Percentiles rank a stretch among this genome's conserved stretches.
Conservation (phyloP, 92 coral and sea anemone genomes). For the Paramuricea clavata region DNA sequence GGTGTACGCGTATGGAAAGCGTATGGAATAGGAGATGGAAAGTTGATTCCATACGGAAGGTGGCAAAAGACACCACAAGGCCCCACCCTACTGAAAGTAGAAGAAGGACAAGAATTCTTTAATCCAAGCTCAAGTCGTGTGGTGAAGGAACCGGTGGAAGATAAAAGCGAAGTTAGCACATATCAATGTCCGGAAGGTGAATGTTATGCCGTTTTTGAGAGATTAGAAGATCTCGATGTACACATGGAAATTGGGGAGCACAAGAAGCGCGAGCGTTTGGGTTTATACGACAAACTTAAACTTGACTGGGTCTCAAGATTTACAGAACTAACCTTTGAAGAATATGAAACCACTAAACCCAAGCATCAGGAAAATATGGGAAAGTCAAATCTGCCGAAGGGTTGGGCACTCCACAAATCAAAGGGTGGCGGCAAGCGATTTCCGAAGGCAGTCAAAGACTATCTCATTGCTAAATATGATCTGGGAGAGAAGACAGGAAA, state of each 20-base stretch:
- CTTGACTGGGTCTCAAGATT: slow-evolving; percentile 69
- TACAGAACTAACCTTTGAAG: not conserved
- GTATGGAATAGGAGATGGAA: slow-evolving; percentile 75
- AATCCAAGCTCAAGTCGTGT: not conserved
- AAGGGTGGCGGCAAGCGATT: slow-evolving; percentile 57
- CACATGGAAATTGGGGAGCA: slow-evolving; percentile 78
- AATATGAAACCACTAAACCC: not conserved
- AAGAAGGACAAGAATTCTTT: slow-evolving; percentile 39
- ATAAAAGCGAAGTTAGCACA: not conserved
- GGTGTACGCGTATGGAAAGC: slow-evolving; percentile 78
- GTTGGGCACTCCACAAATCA: slow-evolving; percentile 72
- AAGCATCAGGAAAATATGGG: not conserved
- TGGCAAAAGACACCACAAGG: slow-evolving; percentile 65
- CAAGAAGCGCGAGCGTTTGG: slow-evolving; percentile 3
- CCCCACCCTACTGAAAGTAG: slow-evolving; percentile 40
- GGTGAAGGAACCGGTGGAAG: not conserved
- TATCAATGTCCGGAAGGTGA: slow-evolving; percentile 57
- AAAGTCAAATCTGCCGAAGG: slow-evolving; percentile 54
- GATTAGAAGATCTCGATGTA: slow-evolving; percentile 70
- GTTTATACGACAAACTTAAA: slow-evolving; percentile 72
- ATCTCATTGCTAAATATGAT: slow-evolving; percentile 62
- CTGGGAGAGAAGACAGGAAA: slow-evolving; percentile 64
- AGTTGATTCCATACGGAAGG: slow-evolving; percentile 59
- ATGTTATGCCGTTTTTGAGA: slow-evolving; percentile 69
- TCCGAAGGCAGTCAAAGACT: slow-evolving; percentile 50